Conservation (phyloP, 2,113 vertebrate species). For the Podarcis muralis region DNA sequence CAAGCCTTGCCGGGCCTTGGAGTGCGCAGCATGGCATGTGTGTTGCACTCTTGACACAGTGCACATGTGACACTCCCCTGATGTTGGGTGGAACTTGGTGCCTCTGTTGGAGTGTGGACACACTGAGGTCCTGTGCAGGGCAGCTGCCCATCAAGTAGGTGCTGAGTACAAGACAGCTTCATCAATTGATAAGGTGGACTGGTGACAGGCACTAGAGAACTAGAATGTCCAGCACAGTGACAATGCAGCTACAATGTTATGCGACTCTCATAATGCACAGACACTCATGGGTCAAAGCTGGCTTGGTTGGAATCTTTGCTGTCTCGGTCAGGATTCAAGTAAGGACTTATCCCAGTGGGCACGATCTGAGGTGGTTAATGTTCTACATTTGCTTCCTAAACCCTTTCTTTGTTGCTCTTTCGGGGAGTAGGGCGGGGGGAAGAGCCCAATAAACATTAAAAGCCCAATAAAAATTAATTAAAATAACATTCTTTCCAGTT, state of each 20-base stretch:
- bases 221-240: neutral
- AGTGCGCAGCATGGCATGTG: too few species aligned
- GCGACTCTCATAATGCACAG: too few species aligned
- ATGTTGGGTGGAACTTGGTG: too few species aligned
- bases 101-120: too few species aligned
- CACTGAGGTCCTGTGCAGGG: too few species aligned
- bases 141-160: too few species aligned
- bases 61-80: too few species aligned
- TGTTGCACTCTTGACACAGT: too few species aligned
- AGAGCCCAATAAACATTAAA: neutral
- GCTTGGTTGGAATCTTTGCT: neutral
- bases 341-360: neutral
- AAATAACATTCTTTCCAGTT: neutral
- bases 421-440: neutral
- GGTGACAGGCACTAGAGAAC: neutral
- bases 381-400: neutral
- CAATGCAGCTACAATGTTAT: neutral
- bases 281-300: neutral
- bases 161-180: too few species aligned
- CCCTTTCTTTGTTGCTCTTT: neutral
- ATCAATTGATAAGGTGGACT: neutral
- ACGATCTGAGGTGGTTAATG: too few species aligned
- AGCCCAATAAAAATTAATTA: neutral
- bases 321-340: too few species aligned
- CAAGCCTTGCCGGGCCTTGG: too few species aligned